phyloP scores from a whole-genome alignment of 2,113 vertebrate genomes.

The Glaucomys volans region DNA sequence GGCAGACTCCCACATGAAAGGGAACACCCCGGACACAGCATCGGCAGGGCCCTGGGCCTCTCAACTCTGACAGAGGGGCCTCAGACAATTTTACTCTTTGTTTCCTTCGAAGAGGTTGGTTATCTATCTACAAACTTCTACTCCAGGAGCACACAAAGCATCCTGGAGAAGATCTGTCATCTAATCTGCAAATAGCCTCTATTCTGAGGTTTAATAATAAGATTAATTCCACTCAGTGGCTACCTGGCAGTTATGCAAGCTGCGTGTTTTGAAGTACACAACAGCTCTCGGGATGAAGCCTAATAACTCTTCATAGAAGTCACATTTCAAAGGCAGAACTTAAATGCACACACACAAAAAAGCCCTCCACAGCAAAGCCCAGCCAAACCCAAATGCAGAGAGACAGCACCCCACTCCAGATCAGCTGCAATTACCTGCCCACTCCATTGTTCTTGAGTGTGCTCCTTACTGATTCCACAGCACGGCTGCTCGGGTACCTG shows the following conservation, averaged over 20 bases:
- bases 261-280: conserved; percentile 52
- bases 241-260: conserved; percentile 33
- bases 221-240: conserved; percentile 69
- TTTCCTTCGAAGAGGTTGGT: conserved; percentile 41
- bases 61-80: not conserved
- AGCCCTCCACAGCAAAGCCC: not conserved
- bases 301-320: not conserved
- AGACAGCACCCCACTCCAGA: not conserved
- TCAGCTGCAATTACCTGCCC: no score
- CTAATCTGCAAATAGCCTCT: conserved; percentile 50
- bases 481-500: not conserved
- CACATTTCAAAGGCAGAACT: conserved; percentile 28
- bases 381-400: not conserved
- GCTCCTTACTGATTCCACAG: not conserved
- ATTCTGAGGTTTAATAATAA: conserved; percentile 66
- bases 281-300: not conserved
- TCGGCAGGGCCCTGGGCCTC: not conserved
- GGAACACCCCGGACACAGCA: not conserved
- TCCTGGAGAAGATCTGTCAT: conserved; percentile 4
- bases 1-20: not conserved
- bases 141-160: conserved; percentile 56
- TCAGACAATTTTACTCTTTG: conserved; percentile 36
- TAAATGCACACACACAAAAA: not conserved
- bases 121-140: conserved; percentile 41
- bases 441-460: no score